phyloP scores from a whole-genome alignment of 2,113 vertebrate genomes.

The Sminthopsis crassicaudata region DNA sequence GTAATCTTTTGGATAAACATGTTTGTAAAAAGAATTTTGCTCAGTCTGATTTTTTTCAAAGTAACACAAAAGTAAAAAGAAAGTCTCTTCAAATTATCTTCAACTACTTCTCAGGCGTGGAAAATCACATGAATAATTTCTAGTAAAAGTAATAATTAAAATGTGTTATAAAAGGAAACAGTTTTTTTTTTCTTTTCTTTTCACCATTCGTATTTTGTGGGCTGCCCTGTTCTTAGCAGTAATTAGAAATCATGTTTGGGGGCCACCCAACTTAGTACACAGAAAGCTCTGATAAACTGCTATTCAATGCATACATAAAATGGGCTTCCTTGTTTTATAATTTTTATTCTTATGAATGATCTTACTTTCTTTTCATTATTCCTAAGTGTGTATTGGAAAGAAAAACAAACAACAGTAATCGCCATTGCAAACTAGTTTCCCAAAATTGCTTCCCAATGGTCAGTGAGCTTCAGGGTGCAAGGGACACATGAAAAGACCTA shows the following conservation, averaged over 20 bases:
- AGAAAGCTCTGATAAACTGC: not conserved
- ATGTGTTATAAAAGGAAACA: constrained; percentile 40
- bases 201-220: constrained; percentile 13
- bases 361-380: constrained; percentile 34
- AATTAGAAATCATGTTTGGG: not conserved
- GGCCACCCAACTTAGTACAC: constrained; percentile 10
- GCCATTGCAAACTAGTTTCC: constrained; percentile 9
- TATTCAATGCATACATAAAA: not conserved
- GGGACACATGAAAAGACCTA: not conserved
- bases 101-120: constrained; percentile 9
- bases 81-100: constrained; percentile 4
- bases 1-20: not conserved
- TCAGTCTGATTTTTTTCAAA: not conserved
- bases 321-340: not conserved
- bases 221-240: constrained; percentile 10
- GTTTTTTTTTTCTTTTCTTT: not conserved
- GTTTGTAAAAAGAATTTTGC: constrained; percentile 29
- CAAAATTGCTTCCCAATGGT: not conserved
- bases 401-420: not conserved
- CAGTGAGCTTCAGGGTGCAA: not conserved
- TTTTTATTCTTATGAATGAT: constrained; percentile 30
- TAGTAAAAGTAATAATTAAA: constrained; percentile 1
- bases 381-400: constrained; percentile 2
- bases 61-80: constrained; percentile 3
- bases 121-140: constrained; percentile 35